phyloP scores from a whole-genome alignment of 2,113 vertebrate species.

The Danio rerio region GRCz12tu NC_133181.1:45651501-45652000 shows the following conservation, averaged over 20 bases:
- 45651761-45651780: conserved; percentile 1
- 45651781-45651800: background rate
- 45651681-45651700: background rate
- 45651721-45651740: conserved; percentile 43
- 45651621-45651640: too few relatives aligned
- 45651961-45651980: background rate
- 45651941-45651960: background rate
- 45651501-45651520: too few relatives aligned
- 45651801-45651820: background rate
- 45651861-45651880: background rate
- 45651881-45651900: background rate
- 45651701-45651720: background rate
- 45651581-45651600: too few relatives aligned
- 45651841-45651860: too few relatives aligned
- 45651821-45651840: too few relatives aligned
- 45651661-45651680: background rate
- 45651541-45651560: too few relatives aligned
- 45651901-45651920: background rate
- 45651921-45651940: background rate
- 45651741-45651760: conserved; percentile 2
- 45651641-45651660: background rate
- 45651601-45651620: too few relatives aligned
- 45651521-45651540: too few relatives aligned
- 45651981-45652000: too few relatives aligned
- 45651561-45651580: too few relatives aligned